Base-by-base conservation (phyloP, 2,888 invertebrate species). In the Chromoteleia sp. region DNA sequence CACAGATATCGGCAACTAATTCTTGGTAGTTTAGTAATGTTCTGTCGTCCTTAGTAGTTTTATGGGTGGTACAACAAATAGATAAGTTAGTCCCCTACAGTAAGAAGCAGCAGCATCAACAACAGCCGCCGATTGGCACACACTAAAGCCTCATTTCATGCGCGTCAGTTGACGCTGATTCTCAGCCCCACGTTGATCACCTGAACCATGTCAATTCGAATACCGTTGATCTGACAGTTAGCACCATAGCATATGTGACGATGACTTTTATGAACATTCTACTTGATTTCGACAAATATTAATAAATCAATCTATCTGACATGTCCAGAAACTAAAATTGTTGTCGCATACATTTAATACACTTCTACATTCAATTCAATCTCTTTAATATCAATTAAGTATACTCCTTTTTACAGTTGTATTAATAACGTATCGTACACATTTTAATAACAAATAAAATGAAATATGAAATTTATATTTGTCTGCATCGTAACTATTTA, bases 71-170 rank as follows among this genome's bases (percentile, higher is more conserved):
- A 65, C 39, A 76, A 63, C 5, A 63, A 48, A 50, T 81, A 81
- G 81, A 65, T 68, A 76, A 67, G 15, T 76, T 81, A 81, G 81
- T 71, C 67, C 82, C 83, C 77, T 76, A 82, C 83, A 84, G 76
- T 81, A 77, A 74, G 54, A 59, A 73, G 56, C 65, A 70, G 39
- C 68, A 63, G 65, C 54, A 73, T 79, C 78, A 73, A 50, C 41
- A 52, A 50, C 29, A 50, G 59, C 30, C 45, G 52, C 65, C 54
- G 50, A 67, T 67, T 73, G 73, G 73, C 65, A 71, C 29, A 14
- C 48, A 70, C 48, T 52, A 73, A 67, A 65, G 67, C 59, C 65
- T 65, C 19, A 52, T 67, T 79, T 79, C 78, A 79, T 79, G 78
- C 78, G 78, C 45, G 67, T 56, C 52, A 59, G 71, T 78, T 58